Evolutionary conservation across 2,888 invertebrate species (phyloP), one percentile per base, ranked within the genome.

Genomic region (Lochmaea crataegi): DNA sequence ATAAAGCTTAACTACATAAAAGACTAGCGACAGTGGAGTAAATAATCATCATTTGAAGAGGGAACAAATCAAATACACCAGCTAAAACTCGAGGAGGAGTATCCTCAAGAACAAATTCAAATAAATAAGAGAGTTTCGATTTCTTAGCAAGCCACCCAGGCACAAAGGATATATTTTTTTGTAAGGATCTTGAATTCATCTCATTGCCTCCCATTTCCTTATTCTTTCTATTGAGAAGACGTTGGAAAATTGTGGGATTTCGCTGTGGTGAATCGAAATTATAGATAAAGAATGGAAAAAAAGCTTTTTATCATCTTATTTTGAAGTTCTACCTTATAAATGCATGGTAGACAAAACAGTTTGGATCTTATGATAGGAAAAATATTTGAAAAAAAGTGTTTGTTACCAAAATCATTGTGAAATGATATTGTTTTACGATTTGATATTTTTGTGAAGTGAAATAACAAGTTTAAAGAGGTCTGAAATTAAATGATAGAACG

Each of bases 171-270:
- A 76, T 76, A 78, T 77, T 77, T 78, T 77, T 74, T 74, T 77
- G 75, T 79, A 78, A 77, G 77, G 77, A 77, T 76, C 73, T 77
- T 77, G 75, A 75, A 78, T 78, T 77, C 75, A 76, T 78, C 76
- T 77, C 78, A 79, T 80, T 79, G 79, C 78, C 78, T 78, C 77
- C 78, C 78, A 79, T 79, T 79, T 77, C 76, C 75, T 60, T 32
- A 60, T 32, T 60, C 60, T 60, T 60, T 60, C 38, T 38, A 60
- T 60, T 60, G 60, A 38, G 32, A 60, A 60, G 32, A 38, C 60
- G 60, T 6, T 10, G 60, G 38, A 14, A 38, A 32, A 60, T 60
- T 60, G 60, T 60, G 60, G 9, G 60, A 60, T 60, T 60, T 38
- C 60, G 7, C n/a, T 4, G 32, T 60, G 60, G 60, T 38, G 60